Evolutionary conservation across 1,140 invertebrate genomes (phyloP).

Genomic region (Zaprionus nigranus): DNA sequence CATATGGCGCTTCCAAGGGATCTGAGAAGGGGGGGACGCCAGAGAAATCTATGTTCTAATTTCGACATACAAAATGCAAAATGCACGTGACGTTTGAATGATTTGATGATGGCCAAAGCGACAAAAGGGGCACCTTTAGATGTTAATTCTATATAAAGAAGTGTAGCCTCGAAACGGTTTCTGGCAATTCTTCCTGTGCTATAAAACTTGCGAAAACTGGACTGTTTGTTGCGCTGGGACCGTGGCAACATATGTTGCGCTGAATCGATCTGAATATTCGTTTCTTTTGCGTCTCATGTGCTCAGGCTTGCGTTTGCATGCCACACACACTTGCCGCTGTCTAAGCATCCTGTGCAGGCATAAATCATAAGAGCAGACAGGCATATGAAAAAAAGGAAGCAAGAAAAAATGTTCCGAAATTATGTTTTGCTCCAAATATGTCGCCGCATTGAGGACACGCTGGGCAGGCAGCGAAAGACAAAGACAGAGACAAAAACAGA

Average conservation of each 20-base stretch:
- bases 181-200: background rate
- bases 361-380: slow-evolving; percentile 69
- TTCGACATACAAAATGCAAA: slow-evolving; percentile 50
- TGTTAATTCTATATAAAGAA: background rate
- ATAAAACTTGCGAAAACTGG: background rate
- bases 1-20: slow-evolving; percentile 43
- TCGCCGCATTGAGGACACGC: slow-evolving; percentile 34
- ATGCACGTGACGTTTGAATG: slow-evolving; percentile 69
- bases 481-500: slow-evolving; percentile 40
- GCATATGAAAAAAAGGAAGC: slow-evolving; percentile 17
- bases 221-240: background rate
- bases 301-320: slow-evolving; percentile 12
- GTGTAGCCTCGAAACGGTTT: background rate
- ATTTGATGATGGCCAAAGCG: slow-evolving; percentile 27
- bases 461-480: slow-evolving; percentile 37
- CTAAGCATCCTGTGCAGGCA: slow-evolving; percentile 62
- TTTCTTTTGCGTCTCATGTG: slow-evolving; percentile 35
- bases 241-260: slow-evolving; percentile 29
- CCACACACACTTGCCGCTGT: slow-evolving; percentile 62
- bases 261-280: slow-evolving; percentile 41
- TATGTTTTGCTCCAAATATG: slow-evolving; percentile 73
- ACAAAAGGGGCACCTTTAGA: background rate
- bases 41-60: slow-evolving; percentile 51
- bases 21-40: background rate
- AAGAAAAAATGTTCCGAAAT: slow-evolving; percentile 35